Evolutionary conservation across 2,797 vertebrate genomes (phyloP).

Genomic region (Esox lucius): DNA sequence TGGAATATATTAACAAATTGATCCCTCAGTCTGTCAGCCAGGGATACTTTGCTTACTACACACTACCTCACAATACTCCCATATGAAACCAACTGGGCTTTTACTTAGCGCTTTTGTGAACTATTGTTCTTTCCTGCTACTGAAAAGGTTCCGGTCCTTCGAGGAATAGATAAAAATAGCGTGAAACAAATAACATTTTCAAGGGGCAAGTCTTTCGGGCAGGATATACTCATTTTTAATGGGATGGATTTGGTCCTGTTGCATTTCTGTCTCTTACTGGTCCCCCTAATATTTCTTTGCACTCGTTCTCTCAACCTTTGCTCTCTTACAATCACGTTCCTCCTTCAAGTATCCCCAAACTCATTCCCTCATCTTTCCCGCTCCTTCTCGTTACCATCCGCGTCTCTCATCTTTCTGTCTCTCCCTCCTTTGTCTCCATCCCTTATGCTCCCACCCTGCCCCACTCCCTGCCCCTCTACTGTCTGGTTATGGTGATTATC

Average conservation of each 20-base stretch:
- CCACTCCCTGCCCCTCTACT: slow-evolving; percentile 6
- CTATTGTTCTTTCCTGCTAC: slow-evolving; percentile 14
- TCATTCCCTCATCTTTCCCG: not conserved
- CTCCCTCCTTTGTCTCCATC: slow-evolving; percentile 8
- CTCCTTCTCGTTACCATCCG: slow-evolving; percentile 26
- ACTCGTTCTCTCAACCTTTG: slow-evolving; percentile 32
- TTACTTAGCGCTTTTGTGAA: slow-evolving; percentile 24
- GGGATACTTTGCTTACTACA: slow-evolving; percentile 31
- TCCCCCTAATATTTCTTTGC: not conserved
- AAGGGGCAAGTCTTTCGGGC: not conserved
- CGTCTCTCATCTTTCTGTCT: slow-evolving; percentile 30
- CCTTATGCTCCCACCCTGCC: slow-evolving; percentile 25
- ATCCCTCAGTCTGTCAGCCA: slow-evolving; percentile 78
- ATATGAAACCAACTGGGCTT: not conserved
- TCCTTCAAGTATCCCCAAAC: slow-evolving; percentile 15
- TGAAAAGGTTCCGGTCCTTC: not conserved
- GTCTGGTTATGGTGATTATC: slow-evolving; percentile 48
- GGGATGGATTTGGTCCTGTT: not conserved
- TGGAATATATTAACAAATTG: slow-evolving; percentile 78
- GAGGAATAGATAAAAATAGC: not conserved
- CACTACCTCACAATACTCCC: slow-evolving; percentile 7
- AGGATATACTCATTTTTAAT: not conserved
- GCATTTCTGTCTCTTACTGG: not conserved
- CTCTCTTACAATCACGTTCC: slow-evolving; percentile 35
- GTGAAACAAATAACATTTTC: not conserved